A percentile compares a stretch with the other conserved stretches of the same genome.
These are phyloP conservation scores for Euwallacea fornicatus DNA, from an alignment of 1,140 invertebrate species.

Conservation along the genomic window DNA sequence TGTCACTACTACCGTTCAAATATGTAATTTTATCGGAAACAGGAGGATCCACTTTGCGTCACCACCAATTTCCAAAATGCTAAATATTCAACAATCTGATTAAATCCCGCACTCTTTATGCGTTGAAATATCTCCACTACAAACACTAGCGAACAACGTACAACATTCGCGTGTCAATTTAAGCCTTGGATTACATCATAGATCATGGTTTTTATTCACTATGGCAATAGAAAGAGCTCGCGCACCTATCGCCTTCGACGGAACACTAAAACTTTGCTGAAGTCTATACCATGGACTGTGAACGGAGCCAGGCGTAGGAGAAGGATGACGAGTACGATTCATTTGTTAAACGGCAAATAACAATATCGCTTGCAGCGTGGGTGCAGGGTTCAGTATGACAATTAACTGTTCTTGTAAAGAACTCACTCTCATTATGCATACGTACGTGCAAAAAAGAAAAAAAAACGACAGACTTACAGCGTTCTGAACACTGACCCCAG, in stretches of 20 bases:
- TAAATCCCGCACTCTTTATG: no score
- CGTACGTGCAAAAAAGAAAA: no score
- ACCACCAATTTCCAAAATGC: no score
- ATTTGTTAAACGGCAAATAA: conserved; percentile 34
- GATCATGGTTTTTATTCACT: conserved; percentile 24
- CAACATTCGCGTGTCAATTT: conserved; percentile 19
- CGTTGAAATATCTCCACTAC: no score
- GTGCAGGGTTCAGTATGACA: conserved; percentile 22
- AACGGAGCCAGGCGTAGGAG: conserved; percentile 35
- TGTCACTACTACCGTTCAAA: neutral
- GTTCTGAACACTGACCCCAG: no score
- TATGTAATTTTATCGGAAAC: no score
- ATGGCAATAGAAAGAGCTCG: conserved; percentile 21
- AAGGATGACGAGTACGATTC: conserved; percentile 36
- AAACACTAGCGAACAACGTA: conserved; percentile 6
- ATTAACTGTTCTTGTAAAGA: neutral
- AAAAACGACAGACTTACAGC: no score
- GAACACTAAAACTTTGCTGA: conserved; percentile 22
- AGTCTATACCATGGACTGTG: conserved; percentile 36
- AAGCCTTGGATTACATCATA: conserved; percentile 38
- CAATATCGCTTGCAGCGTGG: conserved; percentile 27
- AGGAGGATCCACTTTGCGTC: no score
- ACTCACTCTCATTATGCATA: no score
- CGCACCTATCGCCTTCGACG: conserved; percentile 26
- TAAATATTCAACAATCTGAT: no score